These are phyloP conservation scores for Pangasianodon gigas DNA, from an alignment of 2,113 vertebrate species.

Conservation along the genomic window DNA sequence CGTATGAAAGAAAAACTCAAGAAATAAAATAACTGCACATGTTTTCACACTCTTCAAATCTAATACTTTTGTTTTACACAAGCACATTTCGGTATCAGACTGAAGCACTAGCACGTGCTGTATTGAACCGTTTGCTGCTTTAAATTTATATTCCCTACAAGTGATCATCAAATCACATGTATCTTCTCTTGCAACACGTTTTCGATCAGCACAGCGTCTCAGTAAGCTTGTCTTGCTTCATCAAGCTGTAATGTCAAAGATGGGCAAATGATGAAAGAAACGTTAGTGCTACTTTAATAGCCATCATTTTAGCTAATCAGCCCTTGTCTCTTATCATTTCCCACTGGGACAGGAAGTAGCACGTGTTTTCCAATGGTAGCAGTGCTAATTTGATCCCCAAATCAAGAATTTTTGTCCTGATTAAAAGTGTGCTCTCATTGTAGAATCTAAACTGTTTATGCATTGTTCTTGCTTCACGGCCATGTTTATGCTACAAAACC, in stretches of 20 bases:
- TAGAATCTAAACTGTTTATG: slow-evolving; percentile 22
- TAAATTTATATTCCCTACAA: neutral
- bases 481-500: slow-evolving; percentile 9
- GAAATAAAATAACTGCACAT: neutral
- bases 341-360: slow-evolving; percentile 16
- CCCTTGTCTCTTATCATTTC: neutral
- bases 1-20: neutral
- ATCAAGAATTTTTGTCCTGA: slow-evolving; percentile 12
- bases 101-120: neutral
- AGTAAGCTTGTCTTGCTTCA: neutral
- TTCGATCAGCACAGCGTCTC: neutral
- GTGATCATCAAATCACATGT: neutral
- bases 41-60: too few relatives aligned
- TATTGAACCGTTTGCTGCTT: neutral
- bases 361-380: neutral
- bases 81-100: neutral
- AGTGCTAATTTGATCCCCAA: neutral
- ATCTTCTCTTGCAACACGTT: neutral
- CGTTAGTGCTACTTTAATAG: slow-evolving; percentile 11
- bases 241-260: neutral
- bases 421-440: neutral
- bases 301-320: neutral
- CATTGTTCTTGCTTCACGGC: neutral
- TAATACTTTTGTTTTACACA: neutral
- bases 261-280: neutral